phyloP scores from a whole-genome alignment of 2,113 vertebrate genomes.

The Siniperca chuatsi region DNA sequence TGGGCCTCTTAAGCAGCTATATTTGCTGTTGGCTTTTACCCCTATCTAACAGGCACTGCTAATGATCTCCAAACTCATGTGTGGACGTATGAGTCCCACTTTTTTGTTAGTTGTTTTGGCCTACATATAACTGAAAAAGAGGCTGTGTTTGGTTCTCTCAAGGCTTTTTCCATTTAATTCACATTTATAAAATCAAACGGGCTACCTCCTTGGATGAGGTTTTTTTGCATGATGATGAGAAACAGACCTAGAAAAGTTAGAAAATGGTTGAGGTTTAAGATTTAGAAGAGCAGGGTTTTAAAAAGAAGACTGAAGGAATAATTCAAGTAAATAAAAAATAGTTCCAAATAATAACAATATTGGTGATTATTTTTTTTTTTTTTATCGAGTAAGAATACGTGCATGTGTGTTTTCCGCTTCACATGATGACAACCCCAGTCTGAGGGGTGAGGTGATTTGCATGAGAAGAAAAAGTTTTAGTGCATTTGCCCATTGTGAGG shows the following conservation, averaged over 20 bases:
- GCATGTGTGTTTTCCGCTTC: slow-evolving; percentile 83
- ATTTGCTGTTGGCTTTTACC: slow-evolving; percentile 89
- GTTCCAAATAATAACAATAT: neutral
- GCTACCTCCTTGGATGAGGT: neutral
- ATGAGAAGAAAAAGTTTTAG: slow-evolving; percentile 94
- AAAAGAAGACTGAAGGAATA: neutral
- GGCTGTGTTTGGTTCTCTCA: slow-evolving; percentile 9
- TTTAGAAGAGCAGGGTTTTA: neutral
- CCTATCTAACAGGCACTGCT: slow-evolving; percentile 83
- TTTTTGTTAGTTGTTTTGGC: slow-evolving; percentile 42
- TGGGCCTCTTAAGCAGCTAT: slow-evolving; percentile 86
- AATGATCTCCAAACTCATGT: slow-evolving; percentile 83
- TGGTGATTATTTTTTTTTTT: slow-evolving; percentile 12
- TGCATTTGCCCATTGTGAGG: slow-evolving; percentile 95
- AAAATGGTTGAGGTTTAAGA: neutral
- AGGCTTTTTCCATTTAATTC: slow-evolving; percentile 9
- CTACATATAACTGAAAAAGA: slow-evolving; percentile 35
- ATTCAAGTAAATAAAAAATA: neutral
- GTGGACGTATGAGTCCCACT: slow-evolving; percentile 44
- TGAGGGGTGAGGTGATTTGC: slow-evolving; percentile 89
- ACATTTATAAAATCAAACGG: slow-evolving; percentile 8
- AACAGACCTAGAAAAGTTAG: slow-evolving; percentile 3
- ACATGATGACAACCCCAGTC: slow-evolving; percentile 80
- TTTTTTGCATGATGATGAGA: slow-evolving; percentile 33
- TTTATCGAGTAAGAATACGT: slow-evolving; percentile 65